Base-by-base conservation (phyloP, 2,797 vertebrate species). In the Trachurus trachurus region DNA sequence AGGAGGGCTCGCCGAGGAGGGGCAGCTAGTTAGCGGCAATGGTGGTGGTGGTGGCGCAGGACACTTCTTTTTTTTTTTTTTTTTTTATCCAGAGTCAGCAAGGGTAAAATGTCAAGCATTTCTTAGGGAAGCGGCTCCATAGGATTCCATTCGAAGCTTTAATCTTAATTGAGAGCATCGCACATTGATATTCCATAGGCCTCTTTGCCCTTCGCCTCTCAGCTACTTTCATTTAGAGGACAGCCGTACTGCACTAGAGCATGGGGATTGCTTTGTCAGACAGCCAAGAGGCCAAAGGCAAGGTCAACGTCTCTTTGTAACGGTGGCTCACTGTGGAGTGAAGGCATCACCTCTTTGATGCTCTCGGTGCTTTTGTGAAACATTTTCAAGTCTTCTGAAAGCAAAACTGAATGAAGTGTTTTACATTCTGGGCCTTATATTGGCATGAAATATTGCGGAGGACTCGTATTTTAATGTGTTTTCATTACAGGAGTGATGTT, bases 161-260 rank as follows among this genome's bases (percentile, higher is more conserved):
- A 94, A 94, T 94, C 94, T 94, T 94, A 94, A 94, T 93, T 94
- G 93, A 94, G 94, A 94, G 93, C 94, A 91, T 93, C 85, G 76
- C 92, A 92, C 93, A 94, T 94, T 94, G 93, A 94, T 94, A 94
- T 94, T 94, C 94, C 94, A 93, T 92, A 90, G 92, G 93, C 92
- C 90, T 93, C 87, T 91, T 90, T 94, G 93, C 93, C 94, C 94
- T 94, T 94, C 92, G 90, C 90, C 89, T 93, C 93, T 91, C 90
- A 88, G 92, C 92, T 94, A 93, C 93, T 94, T 94, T 92, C 94
- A 93, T 94, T 94, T 94, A 92, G 92, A 94, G 94, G 94, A 93
- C 92, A 84, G 90, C 87, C 87, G 83, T 90, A 85, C 92, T 83
- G 93, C 93, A 89, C 92, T 87, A 88, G 80, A 92, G 94, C 91